Percentiles rank a stretch among this genome's conserved stretches.
phyloP scores from a whole-genome alignment of 2,888 invertebrate species.

The Griposia aprilina region DNA sequence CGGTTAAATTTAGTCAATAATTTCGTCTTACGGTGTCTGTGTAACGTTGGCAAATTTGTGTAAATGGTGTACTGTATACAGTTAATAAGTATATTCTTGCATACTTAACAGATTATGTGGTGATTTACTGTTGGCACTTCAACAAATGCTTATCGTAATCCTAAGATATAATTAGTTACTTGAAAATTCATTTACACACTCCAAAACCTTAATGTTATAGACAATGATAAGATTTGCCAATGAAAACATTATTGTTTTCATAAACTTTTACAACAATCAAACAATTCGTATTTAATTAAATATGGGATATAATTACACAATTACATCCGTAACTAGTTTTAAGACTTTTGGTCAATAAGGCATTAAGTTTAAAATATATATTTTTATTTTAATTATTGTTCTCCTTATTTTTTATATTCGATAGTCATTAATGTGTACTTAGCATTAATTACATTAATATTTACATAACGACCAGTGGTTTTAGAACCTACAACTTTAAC shows the following conservation, averaged over 20 bases:
- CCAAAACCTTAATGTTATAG: slow-evolving; percentile 78
- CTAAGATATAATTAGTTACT: slow-evolving; percentile 77
- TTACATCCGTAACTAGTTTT: slow-evolving; percentile 89
- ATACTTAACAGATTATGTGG: slow-evolving; percentile 52
- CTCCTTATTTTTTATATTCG: slow-evolving; percentile 87
- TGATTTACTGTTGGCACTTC: slow-evolving; percentile 72
- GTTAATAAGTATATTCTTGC: slow-evolving; percentile 39
- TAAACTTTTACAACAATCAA: slow-evolving; percentile 89
- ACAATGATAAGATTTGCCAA: slow-evolving; percentile 85
- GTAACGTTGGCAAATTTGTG: slow-evolving; percentile 48
- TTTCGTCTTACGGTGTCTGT: slow-evolving; percentile 44
- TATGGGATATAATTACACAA: slow-evolving; percentile 84
- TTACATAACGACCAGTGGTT: slow-evolving; percentile 80
- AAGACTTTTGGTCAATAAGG: slow-evolving; percentile 91
- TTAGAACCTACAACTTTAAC: slow-evolving; percentile 66
- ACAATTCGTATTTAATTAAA: slow-evolving; percentile 84
- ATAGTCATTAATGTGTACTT: slow-evolving; percentile 81
- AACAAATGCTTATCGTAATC: slow-evolving; percentile 67
- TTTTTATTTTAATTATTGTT: slow-evolving; percentile 90
- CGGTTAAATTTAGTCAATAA: slow-evolving; percentile 23
- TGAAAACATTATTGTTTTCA: slow-evolving; percentile 82
- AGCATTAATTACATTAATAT: slow-evolving; percentile 85
- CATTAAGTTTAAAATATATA: slow-evolving; percentile 90
- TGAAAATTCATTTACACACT: slow-evolving; percentile 74
- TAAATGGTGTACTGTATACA: slow-evolving; percentile 53